These are phyloP conservation scores for Rhinoraja longicauda DNA, from an alignment of 2,797 vertebrate genomes.

Conservation along the genomic window DNA sequence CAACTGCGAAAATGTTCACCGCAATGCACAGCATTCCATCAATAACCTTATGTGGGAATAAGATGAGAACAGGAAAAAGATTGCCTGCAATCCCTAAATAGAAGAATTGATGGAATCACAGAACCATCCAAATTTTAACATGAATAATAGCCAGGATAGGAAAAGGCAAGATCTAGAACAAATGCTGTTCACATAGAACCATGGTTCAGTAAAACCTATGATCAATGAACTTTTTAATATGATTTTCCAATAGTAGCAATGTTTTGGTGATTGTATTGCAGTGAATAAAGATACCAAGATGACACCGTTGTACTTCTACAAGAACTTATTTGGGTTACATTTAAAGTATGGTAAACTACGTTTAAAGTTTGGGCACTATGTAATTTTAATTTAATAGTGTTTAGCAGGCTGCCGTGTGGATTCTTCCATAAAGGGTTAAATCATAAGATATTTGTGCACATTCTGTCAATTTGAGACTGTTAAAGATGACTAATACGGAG, in stretches of 20 bases:
- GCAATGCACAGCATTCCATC: background rate
- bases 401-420: background rate
- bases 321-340: background rate
- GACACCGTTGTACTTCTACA: background rate
- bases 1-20: background rate
- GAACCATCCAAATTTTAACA: background rate
- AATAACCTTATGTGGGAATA: background rate
- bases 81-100: background rate
- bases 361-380: background rate
- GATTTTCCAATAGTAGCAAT: background rate
- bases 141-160: background rate
- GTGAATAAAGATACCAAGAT: background rate
- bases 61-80: background rate
- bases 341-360: background rate
- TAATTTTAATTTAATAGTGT: background rate
- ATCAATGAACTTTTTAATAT: background rate
- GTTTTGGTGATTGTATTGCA: background rate
- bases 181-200: background rate
- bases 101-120: background rate
- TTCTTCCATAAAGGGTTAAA: background rate
- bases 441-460: background rate
- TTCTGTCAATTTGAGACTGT: background rate
- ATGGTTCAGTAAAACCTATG: background rate
- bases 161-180: background rate
- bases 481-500: background rate